phyloP scores from a whole-genome alignment of 2,888 invertebrate species.

The Brachylomia viminalis region DNA sequence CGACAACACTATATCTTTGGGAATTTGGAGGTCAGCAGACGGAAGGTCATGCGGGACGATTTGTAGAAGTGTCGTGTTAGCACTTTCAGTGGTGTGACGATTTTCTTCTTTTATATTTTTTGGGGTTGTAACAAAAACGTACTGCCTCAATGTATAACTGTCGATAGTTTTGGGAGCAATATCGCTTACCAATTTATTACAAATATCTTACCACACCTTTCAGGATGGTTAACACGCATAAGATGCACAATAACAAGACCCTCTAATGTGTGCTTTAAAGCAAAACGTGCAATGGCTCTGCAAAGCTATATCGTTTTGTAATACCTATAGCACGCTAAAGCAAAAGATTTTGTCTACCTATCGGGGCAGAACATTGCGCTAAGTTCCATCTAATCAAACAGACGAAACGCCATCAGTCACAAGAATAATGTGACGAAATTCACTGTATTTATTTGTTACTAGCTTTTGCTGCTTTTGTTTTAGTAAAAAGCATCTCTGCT shows the following conservation, averaged over 20 bases:
- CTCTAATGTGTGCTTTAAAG: not conserved
- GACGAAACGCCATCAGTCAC: not conserved
- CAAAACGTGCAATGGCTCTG: not conserved
- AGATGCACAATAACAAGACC: no score
- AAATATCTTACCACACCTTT: not conserved
- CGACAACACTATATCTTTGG: conserved; percentile 54
- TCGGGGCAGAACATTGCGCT: no score
- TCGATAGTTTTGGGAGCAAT: not conserved
- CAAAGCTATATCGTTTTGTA: no score
- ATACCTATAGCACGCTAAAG: not conserved
- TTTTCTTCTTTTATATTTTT: conserved; percentile 21
- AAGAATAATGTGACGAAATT: not conserved
- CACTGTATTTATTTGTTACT: conserved; percentile 1
- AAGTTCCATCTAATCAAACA: not conserved
- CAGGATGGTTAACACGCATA: not conserved
- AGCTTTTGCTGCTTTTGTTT: no score
- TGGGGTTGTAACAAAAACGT: conserved; percentile 10
- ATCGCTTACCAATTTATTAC: not conserved
- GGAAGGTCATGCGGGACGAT: conserved; percentile 18
- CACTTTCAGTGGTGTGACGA: conserved; percentile 11
- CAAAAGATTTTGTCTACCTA: not conserved
- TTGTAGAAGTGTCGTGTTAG: conserved; percentile 28
- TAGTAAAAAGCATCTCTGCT: no score
- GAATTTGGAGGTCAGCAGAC: conserved; percentile 48
- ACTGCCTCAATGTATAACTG: not conserved